These are phyloP conservation scores for Stegophylla sp. DNA, from an alignment of 2,888 invertebrate genomes.

Conservation along the genomic window DNA sequence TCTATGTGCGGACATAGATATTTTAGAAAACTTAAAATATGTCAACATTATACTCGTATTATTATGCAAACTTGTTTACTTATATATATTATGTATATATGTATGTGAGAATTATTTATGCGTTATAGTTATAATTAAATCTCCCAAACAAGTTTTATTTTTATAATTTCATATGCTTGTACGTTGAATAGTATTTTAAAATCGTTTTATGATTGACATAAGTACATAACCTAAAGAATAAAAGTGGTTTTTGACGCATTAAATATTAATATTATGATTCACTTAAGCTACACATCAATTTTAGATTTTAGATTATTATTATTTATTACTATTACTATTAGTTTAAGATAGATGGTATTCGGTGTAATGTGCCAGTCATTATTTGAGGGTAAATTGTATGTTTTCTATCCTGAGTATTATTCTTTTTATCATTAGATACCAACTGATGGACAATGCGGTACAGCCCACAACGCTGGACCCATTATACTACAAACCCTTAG, in stretches of 20 bases:
- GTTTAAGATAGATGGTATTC: not conserved
- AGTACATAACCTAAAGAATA: not conserved
- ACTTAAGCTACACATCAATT: not conserved
- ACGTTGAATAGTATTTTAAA: not conserved
- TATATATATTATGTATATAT: not conserved
- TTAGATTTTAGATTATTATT: conserved; percentile 13
- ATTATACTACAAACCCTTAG: conserved; percentile 74
- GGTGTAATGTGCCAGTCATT: not conserved
- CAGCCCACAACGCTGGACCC: conserved; percentile 77
- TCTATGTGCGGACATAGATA: not conserved
- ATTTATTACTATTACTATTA: not conserved
- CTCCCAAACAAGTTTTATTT: conserved; percentile 19
- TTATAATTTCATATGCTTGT: not conserved
- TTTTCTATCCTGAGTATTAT: not conserved
- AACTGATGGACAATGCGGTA: conserved; percentile 86
- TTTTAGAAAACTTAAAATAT: conserved; percentile 13
- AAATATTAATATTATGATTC: conserved; percentile 5
- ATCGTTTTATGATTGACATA: not conserved
- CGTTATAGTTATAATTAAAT: conserved; percentile 5
- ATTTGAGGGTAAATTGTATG: not conserved
- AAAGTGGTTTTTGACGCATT: not conserved
- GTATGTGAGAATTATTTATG: not conserved
- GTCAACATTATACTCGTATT: not conserved
- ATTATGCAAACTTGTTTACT: not conserved
- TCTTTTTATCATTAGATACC: conserved; percentile 69